Evolutionary conservation across 2,113 vertebrate species (phyloP), one percentile per base, ranked within the genome.

Genomic region (Lampris megalopsis): DNA sequence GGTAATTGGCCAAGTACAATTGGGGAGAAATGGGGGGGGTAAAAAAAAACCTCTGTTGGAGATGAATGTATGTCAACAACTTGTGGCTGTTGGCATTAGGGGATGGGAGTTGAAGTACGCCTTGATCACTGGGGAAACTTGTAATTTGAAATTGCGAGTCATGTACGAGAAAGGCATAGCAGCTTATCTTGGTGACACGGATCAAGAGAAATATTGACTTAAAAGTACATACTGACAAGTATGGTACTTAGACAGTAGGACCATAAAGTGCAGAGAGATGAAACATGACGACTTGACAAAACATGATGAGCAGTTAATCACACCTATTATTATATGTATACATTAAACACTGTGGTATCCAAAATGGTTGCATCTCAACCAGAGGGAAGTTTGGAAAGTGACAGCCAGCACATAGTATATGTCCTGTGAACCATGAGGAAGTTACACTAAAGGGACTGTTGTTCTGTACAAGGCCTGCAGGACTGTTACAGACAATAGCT

Each of bases 401-500:
- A 58, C 24, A 24, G 24, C 56, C 5, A 7, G 24, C 35, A 58
- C 4, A 36, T 35, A 1, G 10, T 13, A 13, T 53, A 1, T 53
- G 50, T 53, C 50, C 50, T 13, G 50, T 53, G 50, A 13, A 13
- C 13, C 50, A 53, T 53, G 50, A 53, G 50, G 43, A 53, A 4
- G 2, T 1, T 53, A 53, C 10, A 11, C 13, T 11, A 13, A 53
- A 53, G 50, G 50, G 13, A 24, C 50, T 13, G 38, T 59, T 9
- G 36, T 59, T 38, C 9, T 3, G 9, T 38, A 8, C 9, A 59
- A 38, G 9, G 8, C 9, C 37, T 37, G 9, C 35, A 9, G 57
- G 57, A 9, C 36, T 59, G 35, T 10, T 11, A 0, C 35, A 68
- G 65, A 79, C 71, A 74, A 81, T 36, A 11, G 77, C 61, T 53